Conservation (phyloP, 1,140 invertebrate genomes). For the Pseudachorutes palmiensis region DNA sequence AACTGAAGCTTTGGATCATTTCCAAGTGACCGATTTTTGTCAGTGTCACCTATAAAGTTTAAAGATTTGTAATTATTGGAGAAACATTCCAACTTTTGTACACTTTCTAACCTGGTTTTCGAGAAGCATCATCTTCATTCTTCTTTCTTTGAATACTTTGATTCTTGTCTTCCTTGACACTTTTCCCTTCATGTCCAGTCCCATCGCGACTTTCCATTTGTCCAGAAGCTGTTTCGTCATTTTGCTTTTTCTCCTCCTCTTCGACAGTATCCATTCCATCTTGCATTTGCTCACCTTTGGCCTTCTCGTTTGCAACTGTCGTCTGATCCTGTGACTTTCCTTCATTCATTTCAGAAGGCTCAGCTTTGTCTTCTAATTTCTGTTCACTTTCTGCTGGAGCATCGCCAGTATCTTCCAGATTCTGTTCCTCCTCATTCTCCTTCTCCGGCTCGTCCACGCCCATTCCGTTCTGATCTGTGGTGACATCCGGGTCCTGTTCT, state of each 20-base stretch:
- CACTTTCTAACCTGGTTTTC: constrained; percentile 19
- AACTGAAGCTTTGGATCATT: constrained; percentile 3
- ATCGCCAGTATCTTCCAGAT: constrained; percentile 38
- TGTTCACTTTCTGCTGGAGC: constrained; percentile 36
- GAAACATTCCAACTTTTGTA: no score
- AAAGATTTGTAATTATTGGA: background rate
- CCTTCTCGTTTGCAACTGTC: constrained; percentile 39
- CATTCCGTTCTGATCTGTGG: constrained; percentile 41
- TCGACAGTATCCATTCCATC: constrained; percentile 43
- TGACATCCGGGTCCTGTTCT: constrained; percentile 44
- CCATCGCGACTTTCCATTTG: constrained; percentile 53
- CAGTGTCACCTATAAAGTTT: constrained; percentile 21
- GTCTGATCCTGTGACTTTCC: constrained; percentile 15
- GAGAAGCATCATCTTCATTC: constrained; percentile 23
- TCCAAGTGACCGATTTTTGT: constrained; percentile 28
- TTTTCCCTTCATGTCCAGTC: constrained; percentile 53
- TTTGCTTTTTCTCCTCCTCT: constrained; percentile 28
- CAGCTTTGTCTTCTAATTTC: constrained; percentile 45
- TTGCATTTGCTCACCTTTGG: constrained; percentile 48
- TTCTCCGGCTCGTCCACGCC: constrained; percentile 38
- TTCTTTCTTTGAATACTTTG: constrained; percentile 45
- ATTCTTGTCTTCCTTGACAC: constrained; percentile 48
- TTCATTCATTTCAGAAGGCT: constrained; percentile 40
- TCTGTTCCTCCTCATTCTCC: constrained; percentile 39
- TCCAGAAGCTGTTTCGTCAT: constrained; percentile 53